Evolutionary conservation across 2,888 invertebrate genomes (phyloP), one percentile per base, ranked within the genome.

Genomic region (Lasioglossum morio): DNA sequence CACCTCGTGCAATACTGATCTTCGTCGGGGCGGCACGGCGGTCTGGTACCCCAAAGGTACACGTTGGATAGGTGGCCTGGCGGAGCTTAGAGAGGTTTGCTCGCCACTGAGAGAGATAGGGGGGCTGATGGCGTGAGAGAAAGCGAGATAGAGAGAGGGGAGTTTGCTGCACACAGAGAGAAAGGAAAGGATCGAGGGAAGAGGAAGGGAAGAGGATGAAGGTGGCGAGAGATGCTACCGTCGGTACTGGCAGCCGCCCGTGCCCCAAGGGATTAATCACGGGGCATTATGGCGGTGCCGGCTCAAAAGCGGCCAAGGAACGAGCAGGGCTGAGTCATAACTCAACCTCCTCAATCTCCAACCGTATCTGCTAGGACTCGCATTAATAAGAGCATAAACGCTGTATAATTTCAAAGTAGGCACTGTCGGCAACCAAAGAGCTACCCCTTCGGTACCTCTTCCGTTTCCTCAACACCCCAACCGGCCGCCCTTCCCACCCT

Each of bases 261-360:
- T 91, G 90, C 90, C 94, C 92, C 91, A 88, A 90, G 92, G 94
- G 94, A 94, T 94, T 94, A 94, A 94, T 94, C 94, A 94, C 93
- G 91, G 91, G 90, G 93, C 92, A 94, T 94, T 94, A 94, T 93
- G 91, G 92, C 92, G 91, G 89, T 91, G 91, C 89, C 89, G 90
- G 90, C 91, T 94, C 94, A 93, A 94, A 94, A 93, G 93, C 93
- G 89, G 89, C 91, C 88, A 89, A 90, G 91, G 89, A 89, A 88
- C 85, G 86, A 90, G 76, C 82, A 70, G 77, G 81, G 87, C 82
- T 86, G 90, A 93, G 92, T 91, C 92, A 92, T 93, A 94, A 93
- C 92, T 93, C 93, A 92, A 86, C 90, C 89, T 88, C 88, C 88
- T 89, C 90, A 86, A 91, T 88, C 88, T 90, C 88, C 87, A 85